Evolutionary conservation across 1,140 invertebrate genomes (phyloP).

Genomic region (Odontomachus brunneus): DNA sequence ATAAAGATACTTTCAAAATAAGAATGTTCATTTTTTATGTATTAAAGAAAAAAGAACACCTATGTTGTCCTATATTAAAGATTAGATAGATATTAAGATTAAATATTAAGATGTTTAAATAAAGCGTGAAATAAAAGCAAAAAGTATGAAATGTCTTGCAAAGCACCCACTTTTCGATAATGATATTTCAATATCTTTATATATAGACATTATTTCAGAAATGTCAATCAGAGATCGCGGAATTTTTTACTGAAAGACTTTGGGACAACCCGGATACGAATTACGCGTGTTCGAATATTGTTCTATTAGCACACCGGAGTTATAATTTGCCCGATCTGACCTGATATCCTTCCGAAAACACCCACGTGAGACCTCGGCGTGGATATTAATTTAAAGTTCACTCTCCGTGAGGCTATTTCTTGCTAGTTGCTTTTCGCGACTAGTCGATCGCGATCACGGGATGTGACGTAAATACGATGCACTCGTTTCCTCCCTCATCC

Average conservation of each 20-base stretch:
- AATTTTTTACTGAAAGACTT: background rate
- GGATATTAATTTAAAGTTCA: constrained; percentile 36
- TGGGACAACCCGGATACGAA: background rate
- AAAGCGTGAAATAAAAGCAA: too few relatives aligned
- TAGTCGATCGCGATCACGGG: background rate
- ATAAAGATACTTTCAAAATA: too few relatives aligned
- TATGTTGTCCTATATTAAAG: too few relatives aligned
- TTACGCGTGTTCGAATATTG: background rate
- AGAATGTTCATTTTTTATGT: too few relatives aligned
- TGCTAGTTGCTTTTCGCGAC: background rate
- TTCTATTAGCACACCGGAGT: background rate
- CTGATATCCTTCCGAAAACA: constrained; percentile 4
- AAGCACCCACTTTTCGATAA: too few relatives aligned
- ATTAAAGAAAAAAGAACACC: too few relatives aligned
- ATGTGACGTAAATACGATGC: constrained; percentile 39
- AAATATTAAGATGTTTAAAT: too few relatives aligned
- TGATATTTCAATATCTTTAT: too few relatives aligned
- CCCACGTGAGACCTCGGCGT: background rate
- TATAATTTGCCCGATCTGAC: constrained; percentile 2
- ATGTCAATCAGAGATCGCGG: too few relatives aligned
- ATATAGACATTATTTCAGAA: too few relatives aligned
- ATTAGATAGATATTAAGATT: too few relatives aligned
- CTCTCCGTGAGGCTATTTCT: constrained; percentile 4
- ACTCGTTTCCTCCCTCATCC: background rate
- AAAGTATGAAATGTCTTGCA: too few relatives aligned